Percentiles rank a stretch among this genome's conserved stretches.
Conservation (phyloP, 2,113 vertebrate genomes). For the Dipodomys ordii region DNA sequence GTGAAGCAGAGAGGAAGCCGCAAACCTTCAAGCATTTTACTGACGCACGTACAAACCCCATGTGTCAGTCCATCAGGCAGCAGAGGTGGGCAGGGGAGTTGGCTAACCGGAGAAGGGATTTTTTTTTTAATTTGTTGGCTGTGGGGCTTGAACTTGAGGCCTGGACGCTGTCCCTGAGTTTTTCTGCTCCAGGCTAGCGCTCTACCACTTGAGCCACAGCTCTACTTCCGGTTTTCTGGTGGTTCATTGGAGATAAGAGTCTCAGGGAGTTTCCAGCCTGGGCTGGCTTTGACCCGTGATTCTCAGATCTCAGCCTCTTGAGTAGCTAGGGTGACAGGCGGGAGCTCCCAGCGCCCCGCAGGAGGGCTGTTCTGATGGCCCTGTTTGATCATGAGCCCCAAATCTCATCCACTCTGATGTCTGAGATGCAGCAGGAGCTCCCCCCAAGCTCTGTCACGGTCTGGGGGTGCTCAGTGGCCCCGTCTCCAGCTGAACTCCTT, state of each 20-base stretch:
- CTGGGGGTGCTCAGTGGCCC: fast-evolving
- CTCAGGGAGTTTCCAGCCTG: no score
- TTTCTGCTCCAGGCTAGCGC: no score
- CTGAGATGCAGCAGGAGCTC: not conserved
- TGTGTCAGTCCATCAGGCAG: fast-evolving
- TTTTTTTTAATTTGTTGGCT: no score
- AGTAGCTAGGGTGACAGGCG: no score
- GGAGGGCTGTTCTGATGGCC: not conserved
- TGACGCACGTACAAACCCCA: not conserved
- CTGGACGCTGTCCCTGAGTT: no score
- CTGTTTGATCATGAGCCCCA: not conserved
- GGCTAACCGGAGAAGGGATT: not conserved
- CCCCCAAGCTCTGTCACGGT: fast-evolving
- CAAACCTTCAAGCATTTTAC: not conserved
- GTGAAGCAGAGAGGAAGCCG: not conserved
- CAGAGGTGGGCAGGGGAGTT: not conserved
- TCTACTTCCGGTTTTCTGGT: no score
- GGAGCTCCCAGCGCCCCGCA: no score
- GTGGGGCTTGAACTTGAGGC: no score
- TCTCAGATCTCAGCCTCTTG: no score
- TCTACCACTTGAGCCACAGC: no score
- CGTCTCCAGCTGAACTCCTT: not conserved
- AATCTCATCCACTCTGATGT: not conserved
- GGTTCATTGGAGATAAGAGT: no score
- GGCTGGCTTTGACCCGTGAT: no score